Evolutionary conservation across 2,113 vertebrate species (phyloP).

Genomic region (Sarotherodon lohbergeri): DNA sequence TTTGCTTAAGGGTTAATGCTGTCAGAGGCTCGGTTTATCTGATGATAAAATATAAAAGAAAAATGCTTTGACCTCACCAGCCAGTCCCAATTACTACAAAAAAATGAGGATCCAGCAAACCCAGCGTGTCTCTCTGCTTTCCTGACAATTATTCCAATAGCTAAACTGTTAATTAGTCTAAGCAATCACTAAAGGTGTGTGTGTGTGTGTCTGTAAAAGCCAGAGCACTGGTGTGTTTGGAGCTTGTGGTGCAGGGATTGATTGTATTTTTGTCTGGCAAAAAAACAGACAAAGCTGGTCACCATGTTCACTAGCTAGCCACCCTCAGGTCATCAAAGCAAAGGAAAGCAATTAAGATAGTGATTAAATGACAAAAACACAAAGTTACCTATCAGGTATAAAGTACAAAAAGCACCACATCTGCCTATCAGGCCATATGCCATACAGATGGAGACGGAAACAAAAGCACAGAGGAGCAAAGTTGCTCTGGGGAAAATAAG

Average conservation of each 20-base stretch:
- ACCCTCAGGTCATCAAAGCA: conserved; percentile 9
- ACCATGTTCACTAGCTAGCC: background rate
- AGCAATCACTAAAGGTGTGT: conserved; percentile 22
- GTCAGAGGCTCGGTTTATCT: background rate
- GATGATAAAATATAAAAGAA: background rate
- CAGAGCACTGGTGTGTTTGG: background rate
- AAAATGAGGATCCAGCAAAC: background rate
- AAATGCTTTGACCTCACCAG: background rate
- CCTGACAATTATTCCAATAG: conserved; percentile 16
- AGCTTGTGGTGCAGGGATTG: background rate
- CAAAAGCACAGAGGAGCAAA: background rate
- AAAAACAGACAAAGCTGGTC: background rate
- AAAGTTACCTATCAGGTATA: conserved; percentile 20
- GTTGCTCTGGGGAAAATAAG: background rate
- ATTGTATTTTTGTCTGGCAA: conserved; percentile 20
- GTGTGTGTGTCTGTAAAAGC: background rate
- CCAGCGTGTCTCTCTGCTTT: conserved; percentile 2
- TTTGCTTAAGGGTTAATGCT: background rate
- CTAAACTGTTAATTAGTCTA: conserved; percentile 52
- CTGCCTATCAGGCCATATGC: conserved; percentile 4
- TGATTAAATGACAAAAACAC: conserved; percentile 46
- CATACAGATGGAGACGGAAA: background rate
- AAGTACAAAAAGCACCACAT: background rate
- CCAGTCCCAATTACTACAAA: background rate
- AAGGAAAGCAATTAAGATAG: conserved; percentile 44